Conservation (phyloP, 2,113 vertebrate species). For the Microcebus tavaratra region DNA sequence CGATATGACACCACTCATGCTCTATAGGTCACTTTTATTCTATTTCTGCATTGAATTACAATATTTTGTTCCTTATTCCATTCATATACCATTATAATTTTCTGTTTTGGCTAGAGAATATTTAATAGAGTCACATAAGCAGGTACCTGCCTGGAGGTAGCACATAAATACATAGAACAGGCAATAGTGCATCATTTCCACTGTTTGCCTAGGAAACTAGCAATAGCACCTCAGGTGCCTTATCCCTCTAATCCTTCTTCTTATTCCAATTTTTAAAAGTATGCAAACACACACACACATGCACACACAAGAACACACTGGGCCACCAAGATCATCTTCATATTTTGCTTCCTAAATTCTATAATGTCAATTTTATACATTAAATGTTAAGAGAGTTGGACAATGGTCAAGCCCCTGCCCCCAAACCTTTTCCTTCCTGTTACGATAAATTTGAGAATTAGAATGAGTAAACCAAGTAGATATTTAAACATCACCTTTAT, state of each 20-base stretch:
- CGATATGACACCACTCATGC: background rate
- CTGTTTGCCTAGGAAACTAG: background rate
- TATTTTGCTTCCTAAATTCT: background rate
- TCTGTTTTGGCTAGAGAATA: background rate
- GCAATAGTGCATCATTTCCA: background rate
- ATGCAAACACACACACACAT: background rate
- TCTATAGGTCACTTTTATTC: background rate
- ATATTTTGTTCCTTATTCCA: background rate
- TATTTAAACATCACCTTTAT: background rate
- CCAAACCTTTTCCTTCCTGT: background rate
- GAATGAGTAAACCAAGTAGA: background rate
- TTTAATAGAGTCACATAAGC: background rate
- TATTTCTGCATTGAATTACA: background rate
- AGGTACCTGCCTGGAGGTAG: background rate
- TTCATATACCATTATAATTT: background rate
- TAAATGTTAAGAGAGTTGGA: background rate
- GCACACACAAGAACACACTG: background rate
- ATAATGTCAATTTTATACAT: background rate
- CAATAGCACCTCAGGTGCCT: background rate
- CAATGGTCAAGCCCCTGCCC: background rate
- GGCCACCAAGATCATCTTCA: background rate
- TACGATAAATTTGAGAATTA: background rate
- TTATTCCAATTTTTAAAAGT: background rate
- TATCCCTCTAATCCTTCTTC: background rate
- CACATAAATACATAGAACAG: background rate